Percentiles rank a stretch among this genome's conserved stretches.
Evolutionary conservation across 2,797 vertebrate species (phyloP).

Genomic region (Crenichthys baileyi): DNA sequence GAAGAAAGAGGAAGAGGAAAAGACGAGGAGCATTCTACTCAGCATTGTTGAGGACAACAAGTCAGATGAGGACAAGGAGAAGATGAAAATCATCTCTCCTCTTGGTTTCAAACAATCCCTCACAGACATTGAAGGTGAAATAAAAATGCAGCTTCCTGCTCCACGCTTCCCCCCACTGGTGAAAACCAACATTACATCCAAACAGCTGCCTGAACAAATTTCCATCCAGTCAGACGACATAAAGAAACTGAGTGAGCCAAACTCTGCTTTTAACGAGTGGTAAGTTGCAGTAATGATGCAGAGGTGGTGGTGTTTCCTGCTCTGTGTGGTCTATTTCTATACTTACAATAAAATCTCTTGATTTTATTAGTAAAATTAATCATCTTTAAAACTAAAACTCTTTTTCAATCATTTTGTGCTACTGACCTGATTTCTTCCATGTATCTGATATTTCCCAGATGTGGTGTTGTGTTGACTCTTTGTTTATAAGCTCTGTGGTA

Average conservation of each 20-base stretch:
- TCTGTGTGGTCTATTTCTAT: conserved; percentile 3
- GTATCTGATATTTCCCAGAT: neutral
- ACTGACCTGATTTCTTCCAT: neutral
- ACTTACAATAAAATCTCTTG: neutral
- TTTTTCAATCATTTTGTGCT: neutral
- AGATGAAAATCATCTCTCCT: conserved; percentile 55
- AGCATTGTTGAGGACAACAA: conserved; percentile 58
- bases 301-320: conserved; percentile 2
- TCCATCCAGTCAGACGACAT: conserved; percentile 41
- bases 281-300: conserved; percentile 55
- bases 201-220: conserved; percentile 11
- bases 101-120: neutral
- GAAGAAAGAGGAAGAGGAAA: conserved; percentile 18
- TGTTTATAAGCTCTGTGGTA: neutral
- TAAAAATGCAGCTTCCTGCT: conserved; percentile 15
- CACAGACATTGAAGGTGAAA: neutral
- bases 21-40: neutral
- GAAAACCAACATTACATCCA: conserved; percentile 11
- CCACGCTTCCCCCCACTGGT: conserved; percentile 34
- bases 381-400: neutral
- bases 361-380: conserved; percentile 25
- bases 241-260: conserved; percentile 11
- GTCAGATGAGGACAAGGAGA: conserved; percentile 78
- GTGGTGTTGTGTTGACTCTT: neutral
- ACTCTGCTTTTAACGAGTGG: conserved; percentile 48